These are phyloP conservation scores for Chirona hameri DNA, from an alignment of 2,888 invertebrate genomes.

Conservation along the genomic window DNA sequence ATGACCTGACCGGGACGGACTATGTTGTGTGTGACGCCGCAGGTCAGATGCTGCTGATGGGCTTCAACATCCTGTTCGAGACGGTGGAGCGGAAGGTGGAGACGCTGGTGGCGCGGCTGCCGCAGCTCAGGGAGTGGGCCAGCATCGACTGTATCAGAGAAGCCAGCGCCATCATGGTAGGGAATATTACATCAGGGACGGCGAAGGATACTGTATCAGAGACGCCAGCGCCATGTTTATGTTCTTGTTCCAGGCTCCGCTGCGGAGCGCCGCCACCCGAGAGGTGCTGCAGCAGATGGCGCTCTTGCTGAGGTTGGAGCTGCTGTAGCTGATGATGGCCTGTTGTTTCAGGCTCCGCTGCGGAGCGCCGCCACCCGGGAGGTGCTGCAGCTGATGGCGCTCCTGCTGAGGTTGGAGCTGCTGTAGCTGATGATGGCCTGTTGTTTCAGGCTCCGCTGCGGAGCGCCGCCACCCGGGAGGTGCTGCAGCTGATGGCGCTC, in stretches of 20 bases:
- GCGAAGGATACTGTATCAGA: too few species aligned
- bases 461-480: constrained; percentile 60
- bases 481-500: constrained; percentile 70
- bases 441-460: constrained; percentile 60
- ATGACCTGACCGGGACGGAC: too few species aligned
- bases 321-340: too few species aligned
- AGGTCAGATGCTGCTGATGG: constrained; percentile 82
- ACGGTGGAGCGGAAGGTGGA: constrained; percentile 53
- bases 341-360: too few species aligned
- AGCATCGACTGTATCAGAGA: constrained; percentile 79
- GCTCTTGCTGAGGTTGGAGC: too few species aligned
- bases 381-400: too few species aligned
- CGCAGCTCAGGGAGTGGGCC: constrained; percentile 59
- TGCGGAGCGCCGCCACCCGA: too few species aligned
- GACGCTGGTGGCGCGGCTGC: constrained; percentile 35
- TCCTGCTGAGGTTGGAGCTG: too few species aligned
- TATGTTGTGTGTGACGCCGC: constrained; percentile 44
- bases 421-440: constrained; percentile 33
- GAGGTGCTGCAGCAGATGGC: too few species aligned
- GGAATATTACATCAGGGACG: background rate
- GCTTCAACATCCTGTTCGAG: constrained; percentile 81
- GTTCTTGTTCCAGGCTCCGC: too few species aligned
- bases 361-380: too few species aligned
- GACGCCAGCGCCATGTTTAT: too few species aligned
- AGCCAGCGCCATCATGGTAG: constrained; percentile 64